Conservation (phyloP, 2,113 vertebrate genomes). For the Rhinogobius similis region DNA sequence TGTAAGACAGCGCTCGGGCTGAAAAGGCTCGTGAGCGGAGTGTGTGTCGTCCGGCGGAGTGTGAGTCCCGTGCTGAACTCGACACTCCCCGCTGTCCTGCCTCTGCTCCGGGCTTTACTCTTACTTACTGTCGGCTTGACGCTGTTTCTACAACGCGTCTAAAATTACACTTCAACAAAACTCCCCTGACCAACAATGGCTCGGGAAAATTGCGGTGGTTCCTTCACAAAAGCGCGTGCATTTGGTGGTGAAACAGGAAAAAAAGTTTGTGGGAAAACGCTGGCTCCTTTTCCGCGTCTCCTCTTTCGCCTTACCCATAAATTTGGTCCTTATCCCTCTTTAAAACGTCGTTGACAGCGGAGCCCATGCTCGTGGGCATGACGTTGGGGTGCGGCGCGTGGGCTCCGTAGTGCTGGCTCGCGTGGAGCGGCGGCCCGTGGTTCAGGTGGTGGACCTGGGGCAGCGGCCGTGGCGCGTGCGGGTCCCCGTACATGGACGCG, state of each 20-base stretch:
- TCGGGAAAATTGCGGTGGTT: conserved; percentile 30
- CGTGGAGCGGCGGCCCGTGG: conserved; percentile 97
- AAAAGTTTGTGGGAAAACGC: neutral
- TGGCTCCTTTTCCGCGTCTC: conserved; percentile 1
- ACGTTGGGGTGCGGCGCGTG: conserved; percentile 98
- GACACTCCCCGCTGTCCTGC: conserved; percentile 48
- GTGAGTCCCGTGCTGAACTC: conserved; percentile 12
- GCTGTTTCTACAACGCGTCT: conserved; percentile 53
- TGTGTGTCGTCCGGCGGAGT: conserved; percentile 3
- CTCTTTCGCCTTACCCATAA: conserved; percentile 88
- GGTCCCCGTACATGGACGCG: conserved; percentile 98
- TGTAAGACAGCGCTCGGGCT: neutral
- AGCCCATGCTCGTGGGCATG: conserved; percentile 99
- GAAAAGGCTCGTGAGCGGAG: neutral
- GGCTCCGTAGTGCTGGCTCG: conserved; percentile 97
- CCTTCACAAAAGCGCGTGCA: conserved; percentile 32
- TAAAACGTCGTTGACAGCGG: conserved; percentile 99
- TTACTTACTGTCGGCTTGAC: conserved; percentile 51
- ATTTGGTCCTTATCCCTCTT: conserved; percentile 99
- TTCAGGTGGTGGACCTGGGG: conserved; percentile 99
- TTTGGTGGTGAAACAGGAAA: neutral
- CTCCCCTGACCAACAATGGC: conserved; percentile 50
- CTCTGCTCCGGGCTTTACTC: conserved; percentile 54
- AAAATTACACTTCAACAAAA: conserved; percentile 66
- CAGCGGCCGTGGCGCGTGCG: conserved; percentile 96